Base-by-base conservation (phyloP, 2,113 vertebrate species). In the Cavia aperea region DNA sequence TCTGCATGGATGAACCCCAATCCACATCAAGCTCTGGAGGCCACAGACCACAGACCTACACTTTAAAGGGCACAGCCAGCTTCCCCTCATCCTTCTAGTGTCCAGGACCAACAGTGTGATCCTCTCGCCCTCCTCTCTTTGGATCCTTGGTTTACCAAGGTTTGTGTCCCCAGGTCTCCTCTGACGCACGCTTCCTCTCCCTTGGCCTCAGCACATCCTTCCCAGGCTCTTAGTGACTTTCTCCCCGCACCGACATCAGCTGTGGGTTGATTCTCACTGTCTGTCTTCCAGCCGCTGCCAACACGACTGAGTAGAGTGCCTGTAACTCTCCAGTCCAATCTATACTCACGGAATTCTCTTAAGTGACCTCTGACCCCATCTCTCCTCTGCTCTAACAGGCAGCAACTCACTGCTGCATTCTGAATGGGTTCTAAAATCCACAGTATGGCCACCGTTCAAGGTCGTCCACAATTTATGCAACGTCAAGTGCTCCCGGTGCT, bases 181-280 rank as follows among this genome's bases (percentile, higher is more conserved):
- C 16, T 2, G 46, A 58, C 2, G 19, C 19, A 12, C 43, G 12
- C 43, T 70, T 21, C 33, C 5, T 65, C 13, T 58, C 31, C 54
- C 46, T 68, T 0, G 23, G 46, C 58, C 19, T 66, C n/a, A 1
- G 0, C 0, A 9, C 31, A 7, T 11, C 46, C 65, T 60, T 2
- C 36, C 12, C 5, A 7, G 1, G 18, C 23, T 14, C 39, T 33
- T 10, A 21, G 46, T 31, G 23, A 19, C 2, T 24, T 10, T 4
- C 39, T 29, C 49, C 49, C 15, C 72, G 14, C 5, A 58, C 0
- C 3, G 24, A 2, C 21, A 1, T 13, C 1, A 2, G 15, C 15
- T 92, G 58, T 70, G 19, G 39, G 31, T 4, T 5, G 31, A 11
- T 19, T 33, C 84, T 89, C 33, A 43, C 1, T 2, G 56, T 33